These are phyloP conservation scores for Drosophila triauraria DNA, from an alignment of 1,140 invertebrate species.

Conservation along the genomic window DNA sequence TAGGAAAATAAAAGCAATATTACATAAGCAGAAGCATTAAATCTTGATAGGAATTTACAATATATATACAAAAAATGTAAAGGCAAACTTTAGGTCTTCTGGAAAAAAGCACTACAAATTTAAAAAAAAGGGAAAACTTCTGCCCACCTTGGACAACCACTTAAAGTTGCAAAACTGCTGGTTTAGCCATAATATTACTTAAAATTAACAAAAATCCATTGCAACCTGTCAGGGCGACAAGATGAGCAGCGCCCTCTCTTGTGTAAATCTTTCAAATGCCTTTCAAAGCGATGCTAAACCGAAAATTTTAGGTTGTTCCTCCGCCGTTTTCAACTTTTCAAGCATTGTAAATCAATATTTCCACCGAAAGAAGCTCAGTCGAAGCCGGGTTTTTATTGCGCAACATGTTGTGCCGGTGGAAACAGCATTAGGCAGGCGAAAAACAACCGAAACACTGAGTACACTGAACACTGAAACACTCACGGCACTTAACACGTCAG, in stretches of 20 bases:
- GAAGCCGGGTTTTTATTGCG: conserved; percentile 29
- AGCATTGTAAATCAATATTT: conserved; percentile 53
- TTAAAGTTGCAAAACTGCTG: neutral
- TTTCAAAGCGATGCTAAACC: conserved; percentile 38
- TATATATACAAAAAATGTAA: too few relatives aligned
- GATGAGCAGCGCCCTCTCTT: conserved; percentile 25
- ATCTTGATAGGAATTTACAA: too few relatives aligned
- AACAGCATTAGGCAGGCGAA: conserved; percentile 15
- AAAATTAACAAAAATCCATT: conserved; percentile 13
- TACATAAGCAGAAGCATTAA: neutral
- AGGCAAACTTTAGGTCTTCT: neutral
- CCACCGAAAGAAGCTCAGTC: conserved; percentile 20
- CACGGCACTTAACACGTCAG: conserved; percentile 49
- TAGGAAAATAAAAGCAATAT: conserved; percentile 12
- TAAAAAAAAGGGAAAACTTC: neutral
- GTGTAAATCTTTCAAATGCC: conserved; percentile 40
- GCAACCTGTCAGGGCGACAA: conserved; percentile 14
- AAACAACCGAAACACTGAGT: conserved; percentile 25
- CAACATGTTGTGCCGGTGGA: conserved; percentile 38
- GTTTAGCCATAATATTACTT: conserved; percentile 10
- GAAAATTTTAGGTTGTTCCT: conserved; percentile 32
- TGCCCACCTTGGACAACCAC: neutral
- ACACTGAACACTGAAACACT: conserved; percentile 31
- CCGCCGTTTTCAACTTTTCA: conserved; percentile 23
- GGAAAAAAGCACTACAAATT: neutral